Evolutionary conservation across 2,797 vertebrate species (phyloP), one percentile per base, ranked within the genome.

Genomic region (Notamacropus eugenii): DNA sequence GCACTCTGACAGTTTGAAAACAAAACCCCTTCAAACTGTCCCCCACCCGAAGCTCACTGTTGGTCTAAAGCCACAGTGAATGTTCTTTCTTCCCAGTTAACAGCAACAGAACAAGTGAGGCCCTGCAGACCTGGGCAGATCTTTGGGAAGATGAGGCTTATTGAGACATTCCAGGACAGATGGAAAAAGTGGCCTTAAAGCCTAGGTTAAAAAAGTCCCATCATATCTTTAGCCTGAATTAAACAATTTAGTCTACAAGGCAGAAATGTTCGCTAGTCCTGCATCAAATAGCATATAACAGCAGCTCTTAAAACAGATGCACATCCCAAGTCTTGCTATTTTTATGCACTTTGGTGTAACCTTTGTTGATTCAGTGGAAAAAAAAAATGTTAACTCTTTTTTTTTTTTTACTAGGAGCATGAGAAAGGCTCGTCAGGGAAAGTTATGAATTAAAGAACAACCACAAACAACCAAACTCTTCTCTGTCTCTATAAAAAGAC

Each of bases 161-260:
- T 55, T 82, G 28, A 95, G 92, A 91, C 31, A 11, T 54, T 92
- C 46, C 28, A n/a, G 19, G 16, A 31, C 19, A 54, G 92, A 91
- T 90, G 24, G 10, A 55, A 24, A 24, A 94, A 91, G 29, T 91
- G n/a, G 90, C 34, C 34, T 94, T 95, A 57, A 56, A 46, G 94
- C 56, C 54, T 62, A 93, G 3, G 16, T 31, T 94, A 82, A 93
- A 90, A 93, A 94, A 14, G 91, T 87, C 13, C 59, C 54, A 52
- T 50, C 93, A 0, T 90, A 57, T 24, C 54, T 93, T n/a, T 0
- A 94, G 54, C 5, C 14, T 34, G 19, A 90, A 55, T 56, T 31
- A 95, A 93, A 62, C 94, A 92, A 91, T 87, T 96, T 93, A 57
- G n/a, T 90, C 67, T 34, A 74, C 29, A 62, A 95, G 93, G 54